Base-by-base conservation (phyloP, 2,797 vertebrate genomes). In the Hemibagrus guttatus region DNA sequence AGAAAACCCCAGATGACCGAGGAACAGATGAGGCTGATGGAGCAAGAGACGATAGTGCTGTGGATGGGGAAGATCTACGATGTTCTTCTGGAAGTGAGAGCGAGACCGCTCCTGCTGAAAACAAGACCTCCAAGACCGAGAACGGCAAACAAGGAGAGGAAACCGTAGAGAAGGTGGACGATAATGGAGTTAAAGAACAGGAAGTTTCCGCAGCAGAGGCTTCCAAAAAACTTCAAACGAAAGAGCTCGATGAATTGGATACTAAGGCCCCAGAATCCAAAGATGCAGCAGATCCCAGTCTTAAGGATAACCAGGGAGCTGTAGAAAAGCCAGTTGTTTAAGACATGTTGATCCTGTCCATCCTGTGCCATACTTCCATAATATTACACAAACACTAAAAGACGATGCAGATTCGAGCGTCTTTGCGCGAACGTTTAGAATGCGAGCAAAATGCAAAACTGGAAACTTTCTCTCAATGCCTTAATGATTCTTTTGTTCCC, bases 1-100 rank as follows among this genome's bases (percentile, higher is more conserved):
- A 98, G 95, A 99, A 95, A 89, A 92, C 92, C 3, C 93, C 95
- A 35, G 94, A 93, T 0, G 89, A 89, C 28, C 93, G 91, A 92
- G 93, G 95, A 0, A 92, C 95, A 82, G 95, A 91, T 75, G 90
- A 89, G 42, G 83, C 39, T 3, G 88, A 89, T 52, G 88, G 80
- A 23, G 68, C 71, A 90, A 90, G 26, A 92, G 89, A 61, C 93
- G 95, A 83, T 94, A 92, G 0, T 93, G 94, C 84, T 92, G 93
- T 0, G 75, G 97, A 92, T 4, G 97, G 96, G 26, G 89, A 90
- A 42, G 88, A 85, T n/a, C 56, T 81, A 26, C 83, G 59, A 19
- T 93, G 92, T 90, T 91, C 92, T 2, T 76, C 83, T 52, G 88
- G 83, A 72, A 88, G 88, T 42, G 86, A 90, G 17, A 84, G 83